Evolutionary conservation across 2,797 vertebrate genomes (phyloP).

Genomic region (Erithacus rubecula): DNA sequence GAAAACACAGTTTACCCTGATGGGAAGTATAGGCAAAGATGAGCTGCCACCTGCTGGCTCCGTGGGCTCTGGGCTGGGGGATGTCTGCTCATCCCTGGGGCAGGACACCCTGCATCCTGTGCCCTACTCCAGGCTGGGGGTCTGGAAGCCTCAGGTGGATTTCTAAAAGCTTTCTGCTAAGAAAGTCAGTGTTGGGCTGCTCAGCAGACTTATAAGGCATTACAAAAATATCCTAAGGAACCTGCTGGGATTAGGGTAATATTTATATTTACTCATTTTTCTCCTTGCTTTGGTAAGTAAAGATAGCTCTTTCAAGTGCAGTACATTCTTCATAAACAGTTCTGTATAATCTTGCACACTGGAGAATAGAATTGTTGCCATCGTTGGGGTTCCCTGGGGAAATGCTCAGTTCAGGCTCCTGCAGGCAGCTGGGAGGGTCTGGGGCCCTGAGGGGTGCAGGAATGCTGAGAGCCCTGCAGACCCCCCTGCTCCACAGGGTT

Average conservation of each 20-base stretch:
- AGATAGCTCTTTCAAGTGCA: neutral
- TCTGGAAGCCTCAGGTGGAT: neutral
- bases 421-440: constrained; percentile 39
- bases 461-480: constrained; percentile 22
- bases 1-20: neutral
- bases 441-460: constrained; percentile 25
- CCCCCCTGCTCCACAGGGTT: neutral
- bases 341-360: neutral
- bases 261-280: neutral
- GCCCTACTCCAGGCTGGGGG: neutral
- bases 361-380: constrained; percentile 33
- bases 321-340: neutral
- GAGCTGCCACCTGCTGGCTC: constrained; percentile 53
- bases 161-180: neutral
- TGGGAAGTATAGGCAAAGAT: neutral
- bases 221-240: neutral
- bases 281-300: neutral
- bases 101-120: fast-evolving
- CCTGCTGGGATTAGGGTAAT: neutral
- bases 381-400: neutral
- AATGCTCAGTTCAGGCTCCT: constrained; percentile 1
- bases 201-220: neutral
- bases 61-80: fast-evolving
- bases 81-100: neutral
- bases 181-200: neutral